Evolutionary conservation across 2,113 vertebrate species (phyloP).

Genomic region (Chaetops frenatus): DNA sequence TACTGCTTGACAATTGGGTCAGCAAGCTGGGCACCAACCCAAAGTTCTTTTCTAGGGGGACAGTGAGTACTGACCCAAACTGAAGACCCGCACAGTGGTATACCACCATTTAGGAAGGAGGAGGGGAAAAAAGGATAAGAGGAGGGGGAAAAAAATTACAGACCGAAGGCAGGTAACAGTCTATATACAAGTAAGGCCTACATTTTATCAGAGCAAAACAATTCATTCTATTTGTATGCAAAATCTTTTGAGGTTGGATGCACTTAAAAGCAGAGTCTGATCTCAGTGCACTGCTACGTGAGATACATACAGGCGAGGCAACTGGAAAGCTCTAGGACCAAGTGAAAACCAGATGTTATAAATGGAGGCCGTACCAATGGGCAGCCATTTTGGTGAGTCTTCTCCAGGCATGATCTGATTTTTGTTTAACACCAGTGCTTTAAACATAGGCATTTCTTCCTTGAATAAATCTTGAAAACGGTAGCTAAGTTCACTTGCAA

Average conservation of each 20-base stretch:
- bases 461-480: constrained; percentile 75
- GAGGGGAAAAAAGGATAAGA: not conserved
- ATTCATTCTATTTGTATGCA: constrained; percentile 84
- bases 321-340: constrained; percentile 75
- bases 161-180: constrained; percentile 81
- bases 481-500: constrained; percentile 73
- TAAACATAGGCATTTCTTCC: constrained; percentile 73
- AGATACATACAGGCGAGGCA: constrained; percentile 75
- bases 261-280: constrained; percentile 77
- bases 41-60: constrained; percentile 58
- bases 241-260: constrained; percentile 76
- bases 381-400: constrained; percentile 31
- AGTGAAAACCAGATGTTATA: constrained; percentile 66
- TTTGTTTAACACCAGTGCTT: constrained; percentile 72
- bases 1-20: constrained; percentile 68
- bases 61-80: constrained; percentile 45
- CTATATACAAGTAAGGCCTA: constrained; percentile 99
- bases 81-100: constrained; percentile 68
- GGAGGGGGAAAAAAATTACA: constrained; percentile 22
- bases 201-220: constrained; percentile 91
- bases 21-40: constrained; percentile 41
- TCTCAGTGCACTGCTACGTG: constrained; percentile 73
- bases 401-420: constrained; percentile 60
- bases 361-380: constrained; percentile 36
- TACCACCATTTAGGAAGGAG: constrained; percentile 65